Base-by-base conservation (phyloP, 1,140 invertebrate genomes). In the Cherax destructor region DNA sequence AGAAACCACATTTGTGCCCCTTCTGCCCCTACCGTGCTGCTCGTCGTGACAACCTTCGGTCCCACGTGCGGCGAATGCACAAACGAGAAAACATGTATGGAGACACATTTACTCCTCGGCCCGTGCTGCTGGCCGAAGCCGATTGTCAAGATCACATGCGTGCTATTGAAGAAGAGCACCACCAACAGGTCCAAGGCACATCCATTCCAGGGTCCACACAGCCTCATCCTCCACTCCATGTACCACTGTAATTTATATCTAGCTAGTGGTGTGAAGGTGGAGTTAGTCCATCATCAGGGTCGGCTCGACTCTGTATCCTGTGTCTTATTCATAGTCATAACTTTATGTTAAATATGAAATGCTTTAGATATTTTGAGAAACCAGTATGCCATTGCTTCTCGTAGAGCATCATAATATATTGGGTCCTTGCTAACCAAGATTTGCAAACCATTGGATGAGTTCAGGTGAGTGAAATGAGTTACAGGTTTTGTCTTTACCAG, bases 81-180 rank as follows among this genome's bases (percentile, higher is more conserved):
- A 92, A 90, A 69, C 61, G 77, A 24, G 86, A 93, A n/a, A 94
- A 94, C 85, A 93, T 94, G 93, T 94, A 94, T 78, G 93, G 94
- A 76, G 94, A 94, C 77, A 94, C 94, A 47, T 94, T 94, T 87
- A 94, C 94, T 86, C 94, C 94, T 24, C 92, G 91, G 9, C 78
- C 78, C 3, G 85, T 85, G 49, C 83, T 86, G 11, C 16, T 86
- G 76, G 83, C 81, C 4, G 89, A 91, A 49, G 89, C 89, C 1
- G 89, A 91, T n/a, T 56, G 69, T 41, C 89, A 85, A 5, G 89
- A 91, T 30, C 83, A 85, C 18, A 4, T 79, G 21, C 47, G 7
- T 18, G 52, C n/a, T 9, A 61, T 4, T 21, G 21, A n/a, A 41
- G 11, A 83, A 11, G n/a, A 56, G 13, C 3, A 61, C 13, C 61